Base-by-base conservation (phyloP, 2,888 invertebrate species). In the Melanotus villosus region DNA sequence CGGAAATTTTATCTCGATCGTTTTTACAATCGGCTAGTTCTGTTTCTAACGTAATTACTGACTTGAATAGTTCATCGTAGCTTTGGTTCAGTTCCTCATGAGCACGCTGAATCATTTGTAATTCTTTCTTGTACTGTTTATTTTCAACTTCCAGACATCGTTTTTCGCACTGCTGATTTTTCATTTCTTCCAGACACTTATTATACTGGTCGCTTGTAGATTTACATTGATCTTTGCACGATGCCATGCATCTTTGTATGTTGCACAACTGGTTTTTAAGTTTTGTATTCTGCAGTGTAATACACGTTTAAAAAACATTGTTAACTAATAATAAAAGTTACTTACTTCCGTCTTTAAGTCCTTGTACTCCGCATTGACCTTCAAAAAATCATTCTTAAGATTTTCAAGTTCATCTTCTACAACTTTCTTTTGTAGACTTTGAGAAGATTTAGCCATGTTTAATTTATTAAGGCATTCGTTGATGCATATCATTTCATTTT, bases 1-100 rank as follows among this genome's bases (percentile, higher is more conserved):
- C 73, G 67, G 81, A 82, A 21, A 85, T 77, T 68, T 82, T 82
- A 52, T 84, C 81, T 10, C 80, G 78, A 59, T 73, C 78, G 57
- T 74, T 76, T 73, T 79, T 80, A 6, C 80, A 68, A 18, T 83
- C 80, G 4, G 73, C 74, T 26, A 84, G 70, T 70, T 85, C 83
- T 23, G 77, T 73, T 72, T 85, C 82, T 18, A 85, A 72, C 65
- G 73, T 77, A 45, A 78, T 77, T 16, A 82, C 68, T 1, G 78
- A 76, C 60, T 83, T 81, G 3, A 72, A 65, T 54, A 79, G 77
- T 47, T 74, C 75, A 75, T 82, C 79, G 73, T 80, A 77, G 36
- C 79, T 80, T 36, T 76, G 76, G 36, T 75, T 73, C 52, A 78
- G 41, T 43, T 71, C 50, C 10, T 59, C 59, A 64, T 77, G 80